Base-by-base conservation (phyloP, 2,797 vertebrate genomes). In the Ctenopoma multispine region DNA sequence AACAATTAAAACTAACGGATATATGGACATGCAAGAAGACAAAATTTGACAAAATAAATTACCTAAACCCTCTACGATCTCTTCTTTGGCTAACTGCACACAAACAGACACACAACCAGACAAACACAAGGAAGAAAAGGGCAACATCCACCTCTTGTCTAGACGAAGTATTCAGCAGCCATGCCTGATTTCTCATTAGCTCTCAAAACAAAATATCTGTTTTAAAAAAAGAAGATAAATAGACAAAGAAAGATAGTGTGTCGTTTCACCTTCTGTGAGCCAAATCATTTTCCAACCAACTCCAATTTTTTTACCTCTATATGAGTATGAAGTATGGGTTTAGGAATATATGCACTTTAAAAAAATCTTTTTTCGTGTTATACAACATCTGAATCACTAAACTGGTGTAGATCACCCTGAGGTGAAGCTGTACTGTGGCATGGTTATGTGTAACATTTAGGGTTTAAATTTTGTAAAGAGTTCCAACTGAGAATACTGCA, bases 111-210 rank as follows among this genome's bases (percentile, higher is more conserved):
- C 72, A 77, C 43, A 81, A 58, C 11, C 63, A 71, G 59, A 72
- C 71, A 75, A 77, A 81, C 47, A 82, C 11, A 29, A n/a, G 18
- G 63, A 55, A 66, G 59, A 66, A 84, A 82, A 82, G 72, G 75
- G 27, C 68, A 87, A 50, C 36, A 3, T 73, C 67, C 66, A 63
- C 80, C 82, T 85, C 55, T 75, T 62, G 53, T 76, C 36, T 38
- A 46, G 55, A 61, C 63, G 23, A 64, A 80, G 48, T 44, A 12
- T 31, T 59, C 50, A 27, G 72, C 53, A 53, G 53, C 34, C 20
- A n/a, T 10, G 29, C 10, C 60, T 47, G 48, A 65, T 59, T 57
- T 76, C 63, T 78, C 57, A 80, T 65, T 77, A 69, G 51, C n/a
- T 64, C 60, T 58, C 29, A 36, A 58, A 56, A 44, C 31, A 59